Percentiles rank a stretch among this genome's conserved stretches.
Conservation (phyloP, 2,113 vertebrate species). For the Sciurus niger region DNA sequence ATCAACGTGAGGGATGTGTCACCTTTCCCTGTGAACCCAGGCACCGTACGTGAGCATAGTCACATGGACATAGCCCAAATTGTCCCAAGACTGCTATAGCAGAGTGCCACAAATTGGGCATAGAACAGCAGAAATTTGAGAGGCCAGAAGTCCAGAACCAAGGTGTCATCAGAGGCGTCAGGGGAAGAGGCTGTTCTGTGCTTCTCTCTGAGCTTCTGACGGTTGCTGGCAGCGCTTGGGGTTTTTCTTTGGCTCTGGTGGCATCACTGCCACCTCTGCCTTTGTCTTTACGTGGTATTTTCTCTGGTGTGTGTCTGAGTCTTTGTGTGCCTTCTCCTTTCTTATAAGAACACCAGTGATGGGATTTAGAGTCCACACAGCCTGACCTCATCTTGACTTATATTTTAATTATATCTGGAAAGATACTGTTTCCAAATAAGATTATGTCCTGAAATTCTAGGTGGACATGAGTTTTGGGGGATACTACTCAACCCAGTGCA, state of each 20-base stretch:
- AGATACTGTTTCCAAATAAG: constrained; percentile 22
- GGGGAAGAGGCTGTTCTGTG: fast-evolving
- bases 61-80: too few relatives aligned
- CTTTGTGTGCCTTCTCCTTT: background rate
- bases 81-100: fast-evolving
- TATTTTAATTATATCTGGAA: background rate
- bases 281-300: background rate
- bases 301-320: background rate
- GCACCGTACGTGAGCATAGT: constrained; percentile 89
- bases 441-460: background rate
- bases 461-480: background rate
- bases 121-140: background rate
- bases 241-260: background rate
- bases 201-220: background rate
- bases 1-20: constrained; percentile 97
- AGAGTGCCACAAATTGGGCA: too few relatives aligned
- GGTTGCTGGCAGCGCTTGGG: background rate
- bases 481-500: background rate
- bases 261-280: background rate
- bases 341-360: background rate
- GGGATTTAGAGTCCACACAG: background rate
- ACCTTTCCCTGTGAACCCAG: constrained; percentile 92
- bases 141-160: background rate
- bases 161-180: background rate
- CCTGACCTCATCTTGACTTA: background rate